These are phyloP conservation scores for Ctenomys sociabilis DNA, from an alignment of 2,113 vertebrate species.

Conservation along the genomic window DNA sequence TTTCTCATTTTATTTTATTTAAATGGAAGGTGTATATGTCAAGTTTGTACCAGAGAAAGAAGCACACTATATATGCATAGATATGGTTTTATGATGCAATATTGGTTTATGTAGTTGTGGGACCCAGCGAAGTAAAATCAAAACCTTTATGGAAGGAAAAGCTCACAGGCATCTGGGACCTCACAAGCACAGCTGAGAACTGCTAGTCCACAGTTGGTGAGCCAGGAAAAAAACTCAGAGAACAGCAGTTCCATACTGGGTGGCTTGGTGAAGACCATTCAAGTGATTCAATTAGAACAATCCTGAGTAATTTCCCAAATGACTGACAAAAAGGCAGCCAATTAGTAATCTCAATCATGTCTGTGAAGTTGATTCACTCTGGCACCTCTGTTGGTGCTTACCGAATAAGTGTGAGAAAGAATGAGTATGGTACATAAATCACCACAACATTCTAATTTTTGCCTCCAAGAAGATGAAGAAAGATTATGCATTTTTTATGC, in stretches of 20 bases:
- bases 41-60: not conserved
- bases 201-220: accelerated
- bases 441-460: not conserved
- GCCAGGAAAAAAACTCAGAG: not conserved
- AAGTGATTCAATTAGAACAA: not conserved
- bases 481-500: not conserved
- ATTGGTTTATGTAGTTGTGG: not conserved
- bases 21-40: not conserved
- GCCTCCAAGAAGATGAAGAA: not conserved
- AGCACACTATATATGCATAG: not conserved
- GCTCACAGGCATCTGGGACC: not conserved
- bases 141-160: not conserved
- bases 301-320: not conserved
- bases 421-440: not conserved
- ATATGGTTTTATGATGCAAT: not conserved
- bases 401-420: not conserved
- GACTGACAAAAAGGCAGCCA: not conserved
- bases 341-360: not conserved
- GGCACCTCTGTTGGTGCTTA: not conserved
- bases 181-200: not conserved
- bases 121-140: not conserved
- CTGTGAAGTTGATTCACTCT: not conserved
- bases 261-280: not conserved
- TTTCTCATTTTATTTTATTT: not conserved
- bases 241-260: not conserved